These are phyloP conservation scores for Paramacrobiotus metropolitanus DNA, from an alignment of 1,140 invertebrate species.

Conservation along the genomic window DNA sequence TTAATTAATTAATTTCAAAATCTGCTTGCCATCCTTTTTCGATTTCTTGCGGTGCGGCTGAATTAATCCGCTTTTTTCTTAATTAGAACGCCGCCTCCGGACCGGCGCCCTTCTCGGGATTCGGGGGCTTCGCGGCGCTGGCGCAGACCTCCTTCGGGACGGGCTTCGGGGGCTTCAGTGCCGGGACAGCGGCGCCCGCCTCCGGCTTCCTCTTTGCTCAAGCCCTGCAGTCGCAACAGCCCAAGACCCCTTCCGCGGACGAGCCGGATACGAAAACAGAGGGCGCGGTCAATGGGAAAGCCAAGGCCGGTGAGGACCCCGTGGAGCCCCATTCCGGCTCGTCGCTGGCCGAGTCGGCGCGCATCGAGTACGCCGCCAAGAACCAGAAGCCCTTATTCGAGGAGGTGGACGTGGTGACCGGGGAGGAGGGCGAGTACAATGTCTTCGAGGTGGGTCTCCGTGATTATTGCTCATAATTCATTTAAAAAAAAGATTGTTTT, in stretches of 20 bases:
- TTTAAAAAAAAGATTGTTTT: too few species aligned
- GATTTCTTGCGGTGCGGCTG: too few species aligned
- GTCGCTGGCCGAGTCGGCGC: neutral
- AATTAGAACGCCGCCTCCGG: too few species aligned
- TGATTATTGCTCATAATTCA: neutral
- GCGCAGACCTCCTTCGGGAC: neutral
- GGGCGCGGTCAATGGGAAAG: neutral
- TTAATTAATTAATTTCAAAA: too few species aligned
- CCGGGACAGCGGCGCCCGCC: neutral
- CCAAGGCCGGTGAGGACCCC: neutral
- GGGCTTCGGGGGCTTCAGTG: neutral
- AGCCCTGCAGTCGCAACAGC: neutral
- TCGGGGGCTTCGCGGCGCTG: neutral
- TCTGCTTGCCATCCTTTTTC: too few species aligned
- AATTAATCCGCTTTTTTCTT: too few species aligned
- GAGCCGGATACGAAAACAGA: neutral
- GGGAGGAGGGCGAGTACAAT: neutral
- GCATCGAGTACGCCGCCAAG: neutral
- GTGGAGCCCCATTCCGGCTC: neutral
- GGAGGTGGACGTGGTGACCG: neutral
- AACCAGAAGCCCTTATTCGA: neutral
- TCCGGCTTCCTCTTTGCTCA: neutral
- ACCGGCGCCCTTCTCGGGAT: too few species aligned
- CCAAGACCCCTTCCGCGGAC: neutral
- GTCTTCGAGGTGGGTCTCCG: neutral